These are phyloP conservation scores for Gisinianus flammeolus DNA, from an alignment of 2,888 invertebrate genomes.

Conservation along the genomic window DNA sequence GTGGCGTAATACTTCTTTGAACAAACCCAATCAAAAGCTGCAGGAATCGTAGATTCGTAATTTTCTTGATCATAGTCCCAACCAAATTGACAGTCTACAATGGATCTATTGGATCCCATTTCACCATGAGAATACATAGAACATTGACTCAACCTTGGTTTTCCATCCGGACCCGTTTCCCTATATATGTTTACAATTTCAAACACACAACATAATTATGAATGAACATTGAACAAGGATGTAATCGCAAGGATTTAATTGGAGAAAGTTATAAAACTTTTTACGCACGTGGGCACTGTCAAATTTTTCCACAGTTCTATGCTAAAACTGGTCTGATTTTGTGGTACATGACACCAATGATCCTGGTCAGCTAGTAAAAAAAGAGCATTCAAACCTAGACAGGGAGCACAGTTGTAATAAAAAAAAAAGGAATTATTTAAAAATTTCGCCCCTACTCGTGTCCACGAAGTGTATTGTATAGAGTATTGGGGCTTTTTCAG, in stretches of 20 bases:
- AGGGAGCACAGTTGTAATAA: too few species aligned
- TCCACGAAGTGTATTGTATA: too few species aligned
- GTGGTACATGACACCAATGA: conserved; percentile 69
- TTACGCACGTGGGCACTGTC: conserved; percentile 66
- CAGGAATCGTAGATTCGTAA: conserved; percentile 65
- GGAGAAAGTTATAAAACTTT: too few species aligned
- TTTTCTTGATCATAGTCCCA: conserved; percentile 67
- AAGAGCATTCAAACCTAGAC: conserved; percentile 67
- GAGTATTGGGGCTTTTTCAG: too few species aligned
- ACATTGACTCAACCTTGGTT: conserved; percentile 48
- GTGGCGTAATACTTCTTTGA: conserved; percentile 60
- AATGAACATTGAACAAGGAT: too few species aligned
- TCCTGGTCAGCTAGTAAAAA: conserved; percentile 64
- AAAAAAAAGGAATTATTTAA: too few species aligned
- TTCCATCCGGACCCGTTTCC: conserved; percentile 47
- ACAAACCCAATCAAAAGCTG: conserved; percentile 68
- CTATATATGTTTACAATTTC: conserved; percentile 33
- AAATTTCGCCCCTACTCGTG: too few species aligned
- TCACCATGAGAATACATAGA: conserved; percentile 43
- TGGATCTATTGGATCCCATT: conserved; percentile 1
- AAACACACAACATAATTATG: too few species aligned
- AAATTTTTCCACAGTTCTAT: conserved; percentile 65
- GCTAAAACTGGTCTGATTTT: conserved; percentile 66
- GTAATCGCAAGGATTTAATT: too few species aligned
- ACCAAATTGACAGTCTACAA: conserved; percentile 61